Evolutionary conservation across 2,113 vertebrate species (phyloP).

Genomic region (Sinocyclocheilus anophthalmus): DNA sequence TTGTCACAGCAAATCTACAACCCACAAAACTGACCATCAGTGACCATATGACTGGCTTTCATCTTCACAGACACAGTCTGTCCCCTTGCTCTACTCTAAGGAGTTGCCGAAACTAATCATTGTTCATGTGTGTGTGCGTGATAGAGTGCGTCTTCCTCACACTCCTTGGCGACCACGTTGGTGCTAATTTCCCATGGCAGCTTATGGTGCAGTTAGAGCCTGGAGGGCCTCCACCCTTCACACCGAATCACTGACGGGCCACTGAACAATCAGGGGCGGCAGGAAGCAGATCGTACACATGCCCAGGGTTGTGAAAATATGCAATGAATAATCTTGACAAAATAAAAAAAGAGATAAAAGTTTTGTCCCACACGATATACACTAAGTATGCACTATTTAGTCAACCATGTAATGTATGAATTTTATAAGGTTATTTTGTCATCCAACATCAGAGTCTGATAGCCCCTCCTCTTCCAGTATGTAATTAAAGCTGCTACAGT

Average conservation of each 20-base stretch:
- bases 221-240: slow-evolving; percentile 53
- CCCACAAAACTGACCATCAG: background rate
- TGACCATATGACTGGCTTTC: background rate
- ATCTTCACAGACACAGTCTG: background rate
- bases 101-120: background rate
- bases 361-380: background rate
- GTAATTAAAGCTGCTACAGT: too few species aligned
- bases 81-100: background rate
- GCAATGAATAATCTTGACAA: slow-evolving; percentile 14
- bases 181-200: slow-evolving; percentile 62
- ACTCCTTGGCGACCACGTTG: slow-evolving; percentile 34
- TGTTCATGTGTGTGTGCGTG: slow-evolving; percentile 25
- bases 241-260: slow-evolving; percentile 52
- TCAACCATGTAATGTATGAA: too few species aligned
- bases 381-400: background rate
- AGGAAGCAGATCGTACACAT: slow-evolving; percentile 46
- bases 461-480: too few species aligned
- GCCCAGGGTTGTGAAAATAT: slow-evolving; percentile 1
- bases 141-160: slow-evolving; percentile 60
- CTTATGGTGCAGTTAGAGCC: slow-evolving; percentile 57
- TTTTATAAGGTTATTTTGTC: too few species aligned
- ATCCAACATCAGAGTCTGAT: too few species aligned
- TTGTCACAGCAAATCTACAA: slow-evolving; percentile 10
- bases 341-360: slow-evolving; percentile 1
- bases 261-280: slow-evolving; percentile 51